Evolutionary conservation across 2,797 vertebrate species (phyloP).

Genomic region (Alca torda): DNA sequence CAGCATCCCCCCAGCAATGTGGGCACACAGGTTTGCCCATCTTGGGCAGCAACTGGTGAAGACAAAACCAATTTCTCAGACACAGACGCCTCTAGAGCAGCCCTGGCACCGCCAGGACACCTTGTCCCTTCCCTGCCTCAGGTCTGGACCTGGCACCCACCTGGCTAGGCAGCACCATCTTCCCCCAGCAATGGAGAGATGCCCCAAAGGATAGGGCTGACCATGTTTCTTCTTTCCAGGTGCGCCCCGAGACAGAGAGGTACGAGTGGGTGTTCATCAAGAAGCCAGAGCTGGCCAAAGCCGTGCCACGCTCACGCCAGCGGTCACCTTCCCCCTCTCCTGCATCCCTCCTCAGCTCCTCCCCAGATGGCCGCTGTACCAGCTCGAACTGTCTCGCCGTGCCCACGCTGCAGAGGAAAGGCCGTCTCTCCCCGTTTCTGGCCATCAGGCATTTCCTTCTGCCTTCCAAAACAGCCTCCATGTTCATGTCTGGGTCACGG

Average conservation of each 20-base stretch:
- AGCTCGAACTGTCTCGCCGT: slow-evolving; percentile 67
- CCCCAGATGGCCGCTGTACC: neutral
- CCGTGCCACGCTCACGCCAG: slow-evolving; percentile 43
- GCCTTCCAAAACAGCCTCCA: slow-evolving; percentile 76
- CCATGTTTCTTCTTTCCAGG: slow-evolving; percentile 63
- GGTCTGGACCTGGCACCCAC: accelerated
- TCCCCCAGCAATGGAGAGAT: neutral
- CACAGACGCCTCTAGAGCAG: neutral
- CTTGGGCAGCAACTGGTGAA: neutral
- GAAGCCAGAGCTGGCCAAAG: slow-evolving; percentile 76
- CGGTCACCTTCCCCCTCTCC: slow-evolving; percentile 52
- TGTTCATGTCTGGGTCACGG: slow-evolving; percentile 82
- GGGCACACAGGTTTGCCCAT: neutral
- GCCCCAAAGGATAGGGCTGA: neutral
- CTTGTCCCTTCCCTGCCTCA: neutral
- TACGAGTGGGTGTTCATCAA: slow-evolving; percentile 85
- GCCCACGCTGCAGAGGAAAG: slow-evolving; percentile 36
- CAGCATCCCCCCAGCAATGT: neutral
- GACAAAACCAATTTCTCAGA: neutral
- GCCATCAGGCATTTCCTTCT: slow-evolving; percentile 71
- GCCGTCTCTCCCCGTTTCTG: slow-evolving; percentile 68
- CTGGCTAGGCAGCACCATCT: neutral
- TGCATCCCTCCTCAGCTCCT: neutral
- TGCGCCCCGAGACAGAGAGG: slow-evolving; percentile 82
- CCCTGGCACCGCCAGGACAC: neutral